These are phyloP conservation scores for Oreocharis arfaki DNA, from an alignment of 2,113 vertebrate genomes.

Conservation along the genomic window DNA sequence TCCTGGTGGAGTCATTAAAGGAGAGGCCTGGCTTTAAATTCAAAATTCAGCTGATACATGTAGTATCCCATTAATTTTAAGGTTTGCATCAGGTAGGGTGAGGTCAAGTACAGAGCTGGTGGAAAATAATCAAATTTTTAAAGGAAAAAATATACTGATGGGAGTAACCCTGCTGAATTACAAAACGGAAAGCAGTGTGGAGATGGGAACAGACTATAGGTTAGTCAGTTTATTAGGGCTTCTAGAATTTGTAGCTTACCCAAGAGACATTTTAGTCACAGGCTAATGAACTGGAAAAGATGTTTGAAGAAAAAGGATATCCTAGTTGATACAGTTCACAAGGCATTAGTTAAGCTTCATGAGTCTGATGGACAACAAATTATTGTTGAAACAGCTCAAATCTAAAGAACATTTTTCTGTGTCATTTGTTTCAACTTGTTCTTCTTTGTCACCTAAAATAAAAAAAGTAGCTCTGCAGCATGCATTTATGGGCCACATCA, in stretches of 20 bases:
- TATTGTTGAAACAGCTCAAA: slow-evolving; percentile 64
- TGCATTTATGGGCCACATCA: not conserved
- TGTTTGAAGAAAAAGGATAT: slow-evolving; percentile 60
- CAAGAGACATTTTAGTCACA: slow-evolving; percentile 56
- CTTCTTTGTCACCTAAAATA: slow-evolving; percentile 55
- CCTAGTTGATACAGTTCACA: slow-evolving; percentile 62
- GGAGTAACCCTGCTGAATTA: not conserved
- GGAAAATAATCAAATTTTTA: not conserved
- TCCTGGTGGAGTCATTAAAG: not conserved
- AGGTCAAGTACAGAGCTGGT: not conserved
- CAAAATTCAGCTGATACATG: not conserved
- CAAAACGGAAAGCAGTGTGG: not conserved
- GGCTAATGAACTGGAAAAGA: slow-evolving; percentile 67
- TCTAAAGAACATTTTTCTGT: slow-evolving; percentile 58
- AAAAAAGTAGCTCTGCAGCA: not conserved
- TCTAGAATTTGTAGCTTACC: slow-evolving; percentile 43
- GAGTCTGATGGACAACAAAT: slow-evolving; percentile 68
- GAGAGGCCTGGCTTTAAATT: not conserved
- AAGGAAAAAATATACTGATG: not conserved
- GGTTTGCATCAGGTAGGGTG: not conserved
- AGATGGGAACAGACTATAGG: not conserved
- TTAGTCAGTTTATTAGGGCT: slow-evolving; percentile 39
- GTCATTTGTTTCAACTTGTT: slow-evolving; percentile 47
- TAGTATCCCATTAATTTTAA: not conserved
- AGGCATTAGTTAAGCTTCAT: slow-evolving; percentile 62